These are phyloP conservation scores for Octopus bimaculoides DNA, from an alignment of 1,140 invertebrate species.

Conservation along the genomic window DNA sequence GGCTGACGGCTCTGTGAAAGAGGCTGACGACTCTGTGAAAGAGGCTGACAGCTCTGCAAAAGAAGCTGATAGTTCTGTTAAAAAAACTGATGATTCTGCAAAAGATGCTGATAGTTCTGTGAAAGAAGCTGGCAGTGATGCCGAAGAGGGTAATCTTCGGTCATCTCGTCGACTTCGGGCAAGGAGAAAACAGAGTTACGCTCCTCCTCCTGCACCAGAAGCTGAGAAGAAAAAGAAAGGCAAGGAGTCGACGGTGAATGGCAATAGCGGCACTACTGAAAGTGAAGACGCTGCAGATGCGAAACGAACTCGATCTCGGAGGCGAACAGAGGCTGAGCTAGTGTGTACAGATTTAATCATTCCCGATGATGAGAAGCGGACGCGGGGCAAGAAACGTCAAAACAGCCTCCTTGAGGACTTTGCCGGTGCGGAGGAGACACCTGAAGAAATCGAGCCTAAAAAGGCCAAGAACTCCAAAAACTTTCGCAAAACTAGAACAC, in stretches of 20 bases:
- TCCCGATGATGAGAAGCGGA: not conserved
- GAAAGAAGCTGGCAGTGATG: not conserved
- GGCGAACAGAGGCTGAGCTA: not conserved
- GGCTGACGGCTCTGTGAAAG: not conserved
- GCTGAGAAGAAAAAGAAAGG: not conserved
- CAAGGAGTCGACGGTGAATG: not conserved
- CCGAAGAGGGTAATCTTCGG: not conserved
- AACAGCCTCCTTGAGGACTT: not conserved
- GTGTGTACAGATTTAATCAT: not conserved
- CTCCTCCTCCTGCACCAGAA: not conserved
- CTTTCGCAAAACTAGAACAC: not conserved
- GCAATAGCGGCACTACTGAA: not conserved
- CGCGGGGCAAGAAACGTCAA: not conserved
- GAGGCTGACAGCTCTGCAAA: not conserved
- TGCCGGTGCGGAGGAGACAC: not conserved
- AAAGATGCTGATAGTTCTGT: not conserved
- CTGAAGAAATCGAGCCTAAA: conserved; percentile 5
- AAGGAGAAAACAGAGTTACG: not conserved
- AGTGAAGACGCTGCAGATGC: not conserved
- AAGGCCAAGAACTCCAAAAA: not conserved
- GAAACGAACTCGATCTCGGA: not conserved
- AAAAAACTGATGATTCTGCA: not conserved
- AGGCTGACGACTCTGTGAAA: not conserved
- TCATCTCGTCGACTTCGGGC: not conserved
- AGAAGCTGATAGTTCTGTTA: not conserved